Evolutionary conservation across 2,888 invertebrate genomes (phyloP).

Genomic region (Tenodera sinensis): DNA sequence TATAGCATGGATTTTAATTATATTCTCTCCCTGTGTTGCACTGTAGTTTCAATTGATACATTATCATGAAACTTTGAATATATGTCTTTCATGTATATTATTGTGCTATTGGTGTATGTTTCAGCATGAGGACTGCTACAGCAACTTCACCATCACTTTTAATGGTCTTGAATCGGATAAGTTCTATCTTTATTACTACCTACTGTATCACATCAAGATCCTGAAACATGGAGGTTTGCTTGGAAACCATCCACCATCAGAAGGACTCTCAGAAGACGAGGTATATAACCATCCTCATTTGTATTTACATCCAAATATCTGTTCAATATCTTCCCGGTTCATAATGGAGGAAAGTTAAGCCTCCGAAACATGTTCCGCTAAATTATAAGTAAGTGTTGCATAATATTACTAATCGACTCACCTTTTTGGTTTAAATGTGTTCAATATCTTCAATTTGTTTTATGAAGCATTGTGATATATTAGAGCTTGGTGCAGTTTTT

Average conservation of each 20-base stretch:
- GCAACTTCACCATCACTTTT: conserved; percentile 48
- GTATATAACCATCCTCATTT: neutral
- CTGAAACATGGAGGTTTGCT: conserved; percentile 42
- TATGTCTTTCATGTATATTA: neutral
- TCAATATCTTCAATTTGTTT: too few relatives aligned
- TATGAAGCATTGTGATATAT: too few relatives aligned
- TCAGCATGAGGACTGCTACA: conserved; percentile 50
- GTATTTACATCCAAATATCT: too few relatives aligned
- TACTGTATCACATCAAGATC: conserved; percentile 51
- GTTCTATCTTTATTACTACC: conserved; percentile 52
- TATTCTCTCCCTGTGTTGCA: too few relatives aligned
- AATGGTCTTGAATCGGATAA: conserved; percentile 50
- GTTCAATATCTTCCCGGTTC: too few relatives aligned
- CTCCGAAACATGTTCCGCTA: too few relatives aligned
- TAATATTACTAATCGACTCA: too few relatives aligned
- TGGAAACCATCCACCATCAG: conserved; percentile 12
- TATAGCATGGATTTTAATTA: too few relatives aligned
- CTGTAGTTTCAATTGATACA: neutral
- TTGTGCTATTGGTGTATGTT: neutral
- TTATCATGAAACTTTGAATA: neutral
- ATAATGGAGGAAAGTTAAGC: too few relatives aligned
- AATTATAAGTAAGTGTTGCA: too few relatives aligned
- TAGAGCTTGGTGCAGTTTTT: too few relatives aligned
- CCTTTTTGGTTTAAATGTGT: too few relatives aligned
- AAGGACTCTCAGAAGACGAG: conserved; percentile 12